Base-by-base conservation (phyloP, 2,113 vertebrate species). In the Ceuthmochares aereus region DNA sequence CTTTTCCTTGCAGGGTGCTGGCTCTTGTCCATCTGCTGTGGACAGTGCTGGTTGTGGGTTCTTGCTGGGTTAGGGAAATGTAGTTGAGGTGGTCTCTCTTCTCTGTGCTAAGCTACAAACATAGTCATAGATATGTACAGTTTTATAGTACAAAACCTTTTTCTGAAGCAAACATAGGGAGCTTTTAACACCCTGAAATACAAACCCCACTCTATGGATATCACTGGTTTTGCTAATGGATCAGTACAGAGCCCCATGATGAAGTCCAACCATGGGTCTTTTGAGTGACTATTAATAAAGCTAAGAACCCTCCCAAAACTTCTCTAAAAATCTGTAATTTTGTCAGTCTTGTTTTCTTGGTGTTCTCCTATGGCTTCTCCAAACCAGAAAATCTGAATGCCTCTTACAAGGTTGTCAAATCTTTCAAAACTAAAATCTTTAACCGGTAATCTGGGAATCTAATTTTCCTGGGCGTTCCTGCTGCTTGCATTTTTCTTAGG, bases 91-190 rank as follows among this genome's bases (percentile, higher is more conserved):
- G 63, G 3, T 74, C 45, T 67, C 5, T 8, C 8, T 49, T 87
- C 73, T 72, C 34, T 66, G 34, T 23, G 20, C 69, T 36, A 3
- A 63, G 29, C 11, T 34, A 12, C 10, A 7, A 0, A 32, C 40
- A 3, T n/a, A 5, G 2, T 3, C 0, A 0, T 3, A 11, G 2
- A 2, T 37, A 5, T 5, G 8, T 49, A 8, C 2, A 2, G 7
- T 73, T 85, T 26, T 52, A 18, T 34, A 67, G 36, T 20, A 20
- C 6, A 36, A 80, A 60, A 5, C 0, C 1, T 34, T 15, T 30
- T 45, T 90, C 12, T 75, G n/a, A 26, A 79, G 23, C 26, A 68
- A 49, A 9, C 8, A 14, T 23, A 26, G n/a, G 25, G 18, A n/a
- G 10, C 29, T 49, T 45, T 70, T 74, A 4, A 16, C 13, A 16